Evolutionary conservation across 2,888 invertebrate species (phyloP).

Genomic region (Rotaria magnacalcarata): DNA sequence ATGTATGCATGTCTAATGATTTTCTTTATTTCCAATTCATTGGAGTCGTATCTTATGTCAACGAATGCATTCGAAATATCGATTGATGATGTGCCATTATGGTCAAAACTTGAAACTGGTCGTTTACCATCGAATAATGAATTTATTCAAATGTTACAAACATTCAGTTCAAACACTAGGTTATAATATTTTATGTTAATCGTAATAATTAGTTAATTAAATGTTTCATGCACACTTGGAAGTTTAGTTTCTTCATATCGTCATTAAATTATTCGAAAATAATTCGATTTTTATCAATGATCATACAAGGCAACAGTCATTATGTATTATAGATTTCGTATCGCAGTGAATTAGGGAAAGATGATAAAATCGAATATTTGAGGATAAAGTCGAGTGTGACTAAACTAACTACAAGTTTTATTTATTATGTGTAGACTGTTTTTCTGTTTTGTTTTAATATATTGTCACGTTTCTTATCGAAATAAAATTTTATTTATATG

Average conservation of each 20-base stretch:
- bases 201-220: background rate
- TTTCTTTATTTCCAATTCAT: conserved; percentile 85
- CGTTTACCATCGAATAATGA: conserved; percentile 92
- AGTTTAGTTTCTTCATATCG: background rate
- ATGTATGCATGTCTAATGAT: conserved; percentile 92
- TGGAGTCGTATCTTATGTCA: conserved; percentile 77
- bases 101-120: conserved; percentile 96
- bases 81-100: conserved; percentile 84
- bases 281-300: background rate
- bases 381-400: background rate
- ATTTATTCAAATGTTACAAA: conserved; percentile 80
- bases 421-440: background rate
- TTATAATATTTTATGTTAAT: background rate
- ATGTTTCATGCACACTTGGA: background rate
- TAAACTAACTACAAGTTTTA: background rate
- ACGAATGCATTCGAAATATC: conserved; percentile 90
- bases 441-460: background rate
- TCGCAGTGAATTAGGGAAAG: too few relatives aligned
- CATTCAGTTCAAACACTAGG: background rate
- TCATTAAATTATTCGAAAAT: background rate
- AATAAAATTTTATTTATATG: background rate
- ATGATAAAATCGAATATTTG: too few relatives aligned
- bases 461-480: background rate
- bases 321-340: background rate
- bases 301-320: background rate